A percentile compares a stretch with the other conserved stretches of the same genome.
phyloP scores from a whole-genome alignment of 2,797 vertebrate genomes.

The Xenops minutus region DNA sequence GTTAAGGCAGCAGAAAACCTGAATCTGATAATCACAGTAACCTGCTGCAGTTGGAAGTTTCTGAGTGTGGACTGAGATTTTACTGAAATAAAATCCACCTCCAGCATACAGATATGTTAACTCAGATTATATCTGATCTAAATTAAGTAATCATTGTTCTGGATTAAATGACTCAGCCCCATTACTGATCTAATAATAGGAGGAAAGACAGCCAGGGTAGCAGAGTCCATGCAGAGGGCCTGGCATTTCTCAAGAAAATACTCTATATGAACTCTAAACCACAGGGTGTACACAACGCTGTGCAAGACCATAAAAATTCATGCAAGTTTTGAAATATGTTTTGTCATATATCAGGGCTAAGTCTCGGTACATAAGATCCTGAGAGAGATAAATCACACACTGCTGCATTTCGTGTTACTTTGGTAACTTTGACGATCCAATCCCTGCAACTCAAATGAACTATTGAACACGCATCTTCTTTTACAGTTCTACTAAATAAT shows the following conservation, averaged over 20 bases:
- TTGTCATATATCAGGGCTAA: background rate
- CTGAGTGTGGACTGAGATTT: background rate
- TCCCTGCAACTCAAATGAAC: background rate
- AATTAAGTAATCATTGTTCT: background rate
- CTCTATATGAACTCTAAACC: background rate
- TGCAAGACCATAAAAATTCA: background rate
- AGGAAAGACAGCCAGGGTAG: background rate
- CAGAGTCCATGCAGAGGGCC: background rate
- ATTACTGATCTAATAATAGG: background rate
- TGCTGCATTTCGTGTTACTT: background rate
- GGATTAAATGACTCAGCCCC: background rate
- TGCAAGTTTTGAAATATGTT: background rate
- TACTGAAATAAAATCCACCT: background rate
- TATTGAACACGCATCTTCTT: background rate
- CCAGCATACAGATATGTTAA: background rate
- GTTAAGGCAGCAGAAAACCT: background rate
- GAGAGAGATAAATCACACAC: background rate
- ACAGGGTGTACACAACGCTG: background rate
- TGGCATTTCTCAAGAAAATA: background rate
- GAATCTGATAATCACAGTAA: background rate
- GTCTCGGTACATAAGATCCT: background rate
- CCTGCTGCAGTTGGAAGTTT: background rate
- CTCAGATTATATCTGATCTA: background rate
- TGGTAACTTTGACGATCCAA: background rate
- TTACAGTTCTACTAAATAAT: background rate